Evolutionary conservation across 2,888 invertebrate genomes (phyloP), one percentile per base, ranked within the genome.

Genomic region (Anagyrus pseudococci): DNA sequence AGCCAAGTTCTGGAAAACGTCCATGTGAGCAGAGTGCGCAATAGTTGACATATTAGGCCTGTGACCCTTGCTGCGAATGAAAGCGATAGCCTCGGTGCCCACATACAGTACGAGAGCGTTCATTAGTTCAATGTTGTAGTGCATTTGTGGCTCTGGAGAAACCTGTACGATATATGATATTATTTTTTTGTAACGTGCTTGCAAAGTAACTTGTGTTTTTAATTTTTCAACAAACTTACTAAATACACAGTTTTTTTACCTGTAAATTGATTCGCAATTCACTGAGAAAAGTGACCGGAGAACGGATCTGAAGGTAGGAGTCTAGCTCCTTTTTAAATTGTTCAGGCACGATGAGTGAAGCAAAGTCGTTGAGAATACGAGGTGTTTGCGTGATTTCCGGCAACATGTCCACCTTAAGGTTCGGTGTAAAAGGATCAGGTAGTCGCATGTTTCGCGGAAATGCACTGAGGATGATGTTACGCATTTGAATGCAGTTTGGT

Each of bases 1-100:
- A 1, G 97, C 97, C 71, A 99, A 87, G 84, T 98, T 98, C 84
- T 99, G 98, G 87, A 99, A 99, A 72, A 99, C 98, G 81, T 99
- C 99, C 98, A 99, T 99, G 81, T 97, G 98, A 0, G 98, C 93
- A 33, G 97, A 96, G 80, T 98, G 98, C 1, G 96, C 94, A 68
- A 99, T 98, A n/a, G 97, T 98, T 47, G 94, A 90, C 90, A 97
- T 96, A 77, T 92, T 97, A 0, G 98, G 97, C 1, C 94, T 91
- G 73, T 92, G 91, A 49, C 94, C 92, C 82, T 97, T 97, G 73
- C 88, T 89, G 66, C 97, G 88, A 68, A 99, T 96, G 77, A 91
- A 88, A 2, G 89, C 87, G 72, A 99, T 98, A 4, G 98, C 98
- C 82, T 97, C 96, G 0, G 94, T 95, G 40, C 99, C 99, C 60